Percentiles rank a stretch among this genome's conserved stretches.
These are phyloP conservation scores for Sinocyclocheilus grahami DNA, from an alignment of 2,113 vertebrate species.

Conservation along the genomic window DNA sequence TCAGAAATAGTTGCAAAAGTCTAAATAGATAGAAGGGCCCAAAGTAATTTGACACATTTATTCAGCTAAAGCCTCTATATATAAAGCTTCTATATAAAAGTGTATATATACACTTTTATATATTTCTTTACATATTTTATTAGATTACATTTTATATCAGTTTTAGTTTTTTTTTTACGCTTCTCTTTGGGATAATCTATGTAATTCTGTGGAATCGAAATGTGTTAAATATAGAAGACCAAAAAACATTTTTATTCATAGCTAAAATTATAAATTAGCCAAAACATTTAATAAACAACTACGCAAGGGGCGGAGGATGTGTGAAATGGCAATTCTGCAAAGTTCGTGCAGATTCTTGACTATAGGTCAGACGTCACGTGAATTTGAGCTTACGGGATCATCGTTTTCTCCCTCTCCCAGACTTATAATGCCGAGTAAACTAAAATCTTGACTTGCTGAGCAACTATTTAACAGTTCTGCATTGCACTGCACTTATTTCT, in stretches of 20 bases:
- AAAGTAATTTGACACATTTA: not conserved
- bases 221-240: not conserved
- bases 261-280: not conserved
- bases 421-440: slow-evolving; percentile 24
- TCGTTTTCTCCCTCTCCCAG: not conserved
- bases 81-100: not conserved
- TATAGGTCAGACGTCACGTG: not conserved
- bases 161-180: not conserved
- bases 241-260: not conserved
- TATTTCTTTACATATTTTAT: not conserved
- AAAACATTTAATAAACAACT: slow-evolving; percentile 4
- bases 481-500: slow-evolving; percentile 10
- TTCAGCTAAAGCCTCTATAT: not conserved
- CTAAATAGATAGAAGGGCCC: not conserved
- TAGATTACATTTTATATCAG: not conserved
- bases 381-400: slow-evolving; percentile 6
- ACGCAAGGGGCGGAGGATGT: not conserved
- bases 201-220: not conserved
- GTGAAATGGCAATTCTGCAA: not conserved
- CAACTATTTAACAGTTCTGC: not conserved
- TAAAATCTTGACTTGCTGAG: not conserved
- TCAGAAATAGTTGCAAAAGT: no score
- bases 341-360: not conserved
- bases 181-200: not conserved
- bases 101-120: not conserved